A percentile compares a stretch with the other conserved stretches of the same genome.
These are phyloP conservation scores for Dascyllus trimaculatus DNA, from an alignment of 2,113 vertebrate genomes.

Conservation along the genomic window DNA sequence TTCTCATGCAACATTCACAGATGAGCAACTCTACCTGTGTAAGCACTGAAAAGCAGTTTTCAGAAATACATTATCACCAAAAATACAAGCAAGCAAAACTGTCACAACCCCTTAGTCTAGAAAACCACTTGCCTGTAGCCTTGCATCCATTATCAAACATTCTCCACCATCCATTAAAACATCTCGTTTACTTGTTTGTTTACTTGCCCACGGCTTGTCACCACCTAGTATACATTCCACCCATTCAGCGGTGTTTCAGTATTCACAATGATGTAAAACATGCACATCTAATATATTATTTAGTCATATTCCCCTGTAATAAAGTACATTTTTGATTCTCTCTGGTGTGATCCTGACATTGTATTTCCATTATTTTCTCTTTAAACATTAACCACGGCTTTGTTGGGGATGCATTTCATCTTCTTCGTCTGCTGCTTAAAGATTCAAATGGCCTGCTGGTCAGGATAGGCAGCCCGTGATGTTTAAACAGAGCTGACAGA, in stretches of 20 bases:
- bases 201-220: constrained; percentile 75
- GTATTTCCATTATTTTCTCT: constrained; percentile 95
- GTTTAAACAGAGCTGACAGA: constrained; percentile 80
- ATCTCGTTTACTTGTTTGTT: constrained; percentile 76
- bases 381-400: constrained; percentile 96
- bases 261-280: constrained; percentile 92
- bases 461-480: constrained; percentile 67
- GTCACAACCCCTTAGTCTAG: constrained; percentile 83
- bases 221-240: constrained; percentile 78
- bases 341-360: constrained; percentile 86
- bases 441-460: constrained; percentile 82
- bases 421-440: constrained; percentile 75
- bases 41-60: constrained; percentile 32
- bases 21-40: constrained; percentile 42
- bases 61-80: constrained; percentile 53
- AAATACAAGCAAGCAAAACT: constrained; percentile 80
- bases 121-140: constrained; percentile 70
- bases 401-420: constrained; percentile 83
- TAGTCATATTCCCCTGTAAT: constrained; percentile 84
- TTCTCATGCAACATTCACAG: constrained; percentile 50
- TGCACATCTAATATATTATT: constrained; percentile 93
- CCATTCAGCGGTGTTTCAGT: constrained; percentile 87
- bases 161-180: constrained; percentile 81
- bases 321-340: constrained; percentile 84
- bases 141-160: constrained; percentile 72